Conservation (phyloP, 1,140 invertebrate species). For the Dendrolimus punctatus region DNA sequence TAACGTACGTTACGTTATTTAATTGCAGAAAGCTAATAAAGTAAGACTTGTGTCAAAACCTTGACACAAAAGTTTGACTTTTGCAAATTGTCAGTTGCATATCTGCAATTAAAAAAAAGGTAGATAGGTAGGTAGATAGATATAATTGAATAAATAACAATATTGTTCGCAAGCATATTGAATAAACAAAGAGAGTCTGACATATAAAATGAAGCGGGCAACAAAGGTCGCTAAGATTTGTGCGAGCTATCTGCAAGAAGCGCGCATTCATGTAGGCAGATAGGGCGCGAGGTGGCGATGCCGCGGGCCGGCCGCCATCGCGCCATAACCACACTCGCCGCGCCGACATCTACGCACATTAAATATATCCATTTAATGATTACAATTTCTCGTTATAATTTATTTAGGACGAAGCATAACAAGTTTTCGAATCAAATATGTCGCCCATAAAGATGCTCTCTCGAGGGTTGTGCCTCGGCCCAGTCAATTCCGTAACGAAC, state of each 20-base stretch:
- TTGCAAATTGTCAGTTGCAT: too few relatives aligned
- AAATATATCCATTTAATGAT: constrained; percentile 71
- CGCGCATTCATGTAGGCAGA: constrained; percentile 61
- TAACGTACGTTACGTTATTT: too few relatives aligned
- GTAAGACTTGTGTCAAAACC: too few relatives aligned
- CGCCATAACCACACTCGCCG: constrained; percentile 27
- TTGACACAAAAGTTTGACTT: too few relatives aligned
- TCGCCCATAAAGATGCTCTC: constrained; percentile 69
- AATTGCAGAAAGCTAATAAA: too few relatives aligned
- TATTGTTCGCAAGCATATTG: neutral
- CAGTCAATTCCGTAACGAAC: constrained; percentile 51
- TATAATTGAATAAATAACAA: too few relatives aligned
- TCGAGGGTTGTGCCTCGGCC: constrained; percentile 52
- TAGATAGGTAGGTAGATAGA: too few relatives aligned
- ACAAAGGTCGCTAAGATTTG: constrained; percentile 50
- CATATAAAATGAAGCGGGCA: constrained; percentile 22
- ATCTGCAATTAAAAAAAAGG: too few relatives aligned
- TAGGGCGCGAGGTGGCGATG: constrained; percentile 26
- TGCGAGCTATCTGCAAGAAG: constrained; percentile 45
- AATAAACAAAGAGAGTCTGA: constrained; percentile 17
- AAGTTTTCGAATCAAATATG: constrained; percentile 71
- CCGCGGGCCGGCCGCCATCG: constrained; percentile 22
- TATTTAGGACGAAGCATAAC: constrained; percentile 70
- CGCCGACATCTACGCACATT: constrained; percentile 54
- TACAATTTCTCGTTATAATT: constrained; percentile 71